Evolutionary conservation across 2,888 invertebrate genomes (phyloP), one percentile per base, ranked within the genome.

Genomic region (Morpho deidamia): DNA sequence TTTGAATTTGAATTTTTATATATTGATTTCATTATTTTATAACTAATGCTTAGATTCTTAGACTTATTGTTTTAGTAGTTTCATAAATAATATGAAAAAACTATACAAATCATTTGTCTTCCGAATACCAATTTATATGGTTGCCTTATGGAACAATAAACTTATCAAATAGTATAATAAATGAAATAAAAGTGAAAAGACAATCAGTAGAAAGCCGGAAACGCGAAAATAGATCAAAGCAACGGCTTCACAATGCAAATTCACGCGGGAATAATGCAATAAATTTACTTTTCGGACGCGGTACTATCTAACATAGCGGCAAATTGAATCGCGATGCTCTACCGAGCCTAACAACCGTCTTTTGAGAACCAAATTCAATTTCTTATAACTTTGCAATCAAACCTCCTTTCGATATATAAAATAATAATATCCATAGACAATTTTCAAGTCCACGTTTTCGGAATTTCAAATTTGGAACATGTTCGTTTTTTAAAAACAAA

Each of bases 301-400:
- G 67, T 72, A 71, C 63, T 52, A 60, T 61, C 70, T 69, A 75
- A 76, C 71, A 68, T 71, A 69, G 76, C 82, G 80, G 72, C 65
- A 85, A 87, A 88, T 88, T 77, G 81, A 81, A 83, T 86, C 73
- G 68, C 58, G 67, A 74, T 77, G 80, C 69, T 72, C 72, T 69
- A 65, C 59, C 69, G 74, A 70, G 70, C 71, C 63, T 64, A 56
- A 62, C 56, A 63, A 62, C 62, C 62, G 64, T 67, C 71, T 74
- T 81, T 81, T 72, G 71, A 78, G 78, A 70, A 59, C 64, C 69
- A 77, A 81, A 80, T 77, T 80, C 74, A 76, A 81, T 81, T 80
- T 77, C 69, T 74, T 48, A 44, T 51, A 38, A 64, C 66, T 74
- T 71, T 68, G 71, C 71, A 74, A 74, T 76, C 72, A 72, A 67